Conservation (phyloP, 2,888 invertebrate genomes). For the Dorcus parallelipipedus region DNA sequence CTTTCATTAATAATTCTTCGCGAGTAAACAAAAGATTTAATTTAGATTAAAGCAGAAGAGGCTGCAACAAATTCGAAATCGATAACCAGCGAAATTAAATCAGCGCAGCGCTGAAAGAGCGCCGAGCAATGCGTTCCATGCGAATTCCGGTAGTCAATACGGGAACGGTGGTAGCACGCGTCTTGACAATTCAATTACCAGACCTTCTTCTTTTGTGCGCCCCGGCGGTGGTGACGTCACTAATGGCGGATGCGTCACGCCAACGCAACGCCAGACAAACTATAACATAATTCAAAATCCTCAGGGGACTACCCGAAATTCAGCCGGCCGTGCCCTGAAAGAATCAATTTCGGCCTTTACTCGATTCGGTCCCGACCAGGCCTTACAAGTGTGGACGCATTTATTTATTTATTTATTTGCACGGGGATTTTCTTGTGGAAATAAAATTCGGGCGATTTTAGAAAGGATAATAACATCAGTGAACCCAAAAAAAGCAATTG, state of each 20-base stretch:
- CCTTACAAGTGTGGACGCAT: no score
- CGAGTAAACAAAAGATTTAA: constrained; percentile 12
- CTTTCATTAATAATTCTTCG: not conserved
- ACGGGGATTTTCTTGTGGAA: no score
- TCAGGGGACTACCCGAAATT: constrained; percentile 27
- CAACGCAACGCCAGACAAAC: constrained; percentile 24
- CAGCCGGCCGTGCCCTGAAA: constrained; percentile 22
- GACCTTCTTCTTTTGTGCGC: constrained; percentile 17
- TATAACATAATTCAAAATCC: constrained; percentile 30
- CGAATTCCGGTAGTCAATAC: constrained; percentile 17
- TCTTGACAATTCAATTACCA: constrained; percentile 28
- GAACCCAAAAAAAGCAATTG: no score
- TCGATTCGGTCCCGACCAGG: constrained; percentile 10
- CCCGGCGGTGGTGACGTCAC: constrained; percentile 32
- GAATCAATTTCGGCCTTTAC: constrained; percentile 24
- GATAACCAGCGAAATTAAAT: constrained; percentile 17
- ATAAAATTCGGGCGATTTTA: no score
- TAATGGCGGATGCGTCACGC: constrained; percentile 37
- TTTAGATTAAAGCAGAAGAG: constrained; percentile 13
- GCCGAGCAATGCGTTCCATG: constrained; percentile 5
- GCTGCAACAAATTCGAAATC: constrained; percentile 2
- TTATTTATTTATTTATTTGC: no score
- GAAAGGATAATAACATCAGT: no score
- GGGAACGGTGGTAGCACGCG: constrained; percentile 22
- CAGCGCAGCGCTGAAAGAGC: constrained; percentile 9